phyloP scores from a whole-genome alignment of 2,888 invertebrate species.

The Timema cristinae region DNA sequence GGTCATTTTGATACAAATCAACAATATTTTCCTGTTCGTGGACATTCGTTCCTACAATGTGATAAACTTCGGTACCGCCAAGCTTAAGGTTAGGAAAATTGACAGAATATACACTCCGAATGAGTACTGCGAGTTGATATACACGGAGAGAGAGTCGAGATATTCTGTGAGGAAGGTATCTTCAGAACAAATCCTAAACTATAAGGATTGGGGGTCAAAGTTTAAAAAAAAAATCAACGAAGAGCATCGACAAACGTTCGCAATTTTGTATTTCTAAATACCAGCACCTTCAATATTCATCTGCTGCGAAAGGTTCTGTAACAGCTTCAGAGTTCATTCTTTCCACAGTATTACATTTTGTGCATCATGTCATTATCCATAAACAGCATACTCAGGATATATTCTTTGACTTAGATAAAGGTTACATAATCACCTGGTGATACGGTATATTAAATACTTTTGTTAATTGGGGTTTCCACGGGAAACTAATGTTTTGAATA shows the following conservation, averaged over 20 bases:
- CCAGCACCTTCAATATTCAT: background rate
- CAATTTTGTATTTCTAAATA: background rate
- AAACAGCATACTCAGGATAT: no score
- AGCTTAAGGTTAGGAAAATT: background rate
- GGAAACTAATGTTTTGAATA: no score
- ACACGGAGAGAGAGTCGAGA: background rate
- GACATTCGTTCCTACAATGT: background rate
- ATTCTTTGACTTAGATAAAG: no score
- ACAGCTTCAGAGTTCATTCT: background rate
- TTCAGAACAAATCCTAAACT: background rate
- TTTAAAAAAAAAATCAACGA: background rate
- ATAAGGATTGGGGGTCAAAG: background rate
- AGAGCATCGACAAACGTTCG: background rate
- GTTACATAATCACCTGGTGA: no score
- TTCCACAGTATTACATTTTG: no score
- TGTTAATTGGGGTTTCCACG: no score
- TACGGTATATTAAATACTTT: no score
- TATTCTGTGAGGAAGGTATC: background rate
- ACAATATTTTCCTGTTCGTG: background rate
- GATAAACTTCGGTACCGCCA: constrained; percentile 2
- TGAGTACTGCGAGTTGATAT: background rate
- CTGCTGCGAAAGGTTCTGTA: background rate
- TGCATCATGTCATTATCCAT: no score
- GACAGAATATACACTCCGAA: constrained; percentile 2
- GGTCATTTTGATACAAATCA: background rate